A percentile compares a stretch with the other conserved stretches of the same genome.
Conservation (phyloP, 2,888 invertebrate species). For the Chalcis sispes region DNA sequence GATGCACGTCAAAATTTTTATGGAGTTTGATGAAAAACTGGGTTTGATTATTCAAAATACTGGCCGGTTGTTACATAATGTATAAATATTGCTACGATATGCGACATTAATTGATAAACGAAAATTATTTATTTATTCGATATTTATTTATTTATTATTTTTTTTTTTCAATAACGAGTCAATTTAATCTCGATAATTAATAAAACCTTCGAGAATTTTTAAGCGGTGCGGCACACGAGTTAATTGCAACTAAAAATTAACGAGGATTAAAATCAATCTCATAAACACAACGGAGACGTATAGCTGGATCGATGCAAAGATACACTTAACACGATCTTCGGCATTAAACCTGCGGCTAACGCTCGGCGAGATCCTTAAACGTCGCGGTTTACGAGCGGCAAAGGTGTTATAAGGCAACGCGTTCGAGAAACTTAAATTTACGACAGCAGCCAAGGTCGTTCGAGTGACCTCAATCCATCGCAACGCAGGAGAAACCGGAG, state of each 20-base stretch:
- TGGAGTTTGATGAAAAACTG: neutral
- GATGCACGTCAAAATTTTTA: slow-evolving; percentile 11
- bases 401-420: neutral
- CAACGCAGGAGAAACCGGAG: neutral
- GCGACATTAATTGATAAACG: slow-evolving; percentile 4
- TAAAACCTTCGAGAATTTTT: too few species aligned
- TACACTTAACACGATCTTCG: slow-evolving; percentile 11
- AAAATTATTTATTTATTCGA: neutral
- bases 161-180: neutral
- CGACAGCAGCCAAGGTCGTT: slow-evolving; percentile 50
- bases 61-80: slow-evolving; percentile 5
- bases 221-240: too few species aligned
- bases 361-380: slow-evolving; percentile 39
- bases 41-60: slow-evolving; percentile 7
- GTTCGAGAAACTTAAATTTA: slow-evolving; percentile 44
- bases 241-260: too few species aligned
- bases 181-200: neutral
- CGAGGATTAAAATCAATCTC: too few species aligned
- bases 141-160: neutral
- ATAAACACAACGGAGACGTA: neutral
- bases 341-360: neutral
- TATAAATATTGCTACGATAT: neutral
- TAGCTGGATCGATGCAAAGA: slow-evolving; percentile 1
- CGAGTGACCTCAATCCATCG: slow-evolving; percentile 42
- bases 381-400: slow-evolving; percentile 30